Evolutionary conservation across 2,797 vertebrate genomes (phyloP), one percentile per base, ranked within the genome.

Genomic region (Chromis chromis): DNA sequence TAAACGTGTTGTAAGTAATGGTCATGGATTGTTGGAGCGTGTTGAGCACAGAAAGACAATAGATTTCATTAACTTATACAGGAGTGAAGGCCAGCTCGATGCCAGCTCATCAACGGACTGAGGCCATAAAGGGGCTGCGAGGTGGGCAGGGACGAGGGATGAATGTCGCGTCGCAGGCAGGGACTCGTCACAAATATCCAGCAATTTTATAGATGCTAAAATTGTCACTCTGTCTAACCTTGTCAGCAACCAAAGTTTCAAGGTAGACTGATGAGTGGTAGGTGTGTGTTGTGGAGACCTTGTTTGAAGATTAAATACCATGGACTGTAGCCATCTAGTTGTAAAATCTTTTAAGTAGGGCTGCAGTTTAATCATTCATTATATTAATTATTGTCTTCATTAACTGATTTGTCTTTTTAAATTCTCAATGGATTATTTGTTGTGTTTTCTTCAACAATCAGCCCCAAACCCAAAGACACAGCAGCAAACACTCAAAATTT

Each of bases 1-100:
- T 66, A 65, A 78, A 76, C 11, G 55, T 79, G 83, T 76, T 79
- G 81, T 75, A 69, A 88, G 83, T 88, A 86, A 92, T 90, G 78
- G 74, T 67, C 65, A 86, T 87, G 52, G 85, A 89, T 90, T 78
- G 76, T 66, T 25, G 50, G 49, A 67, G 57, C 17, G 10, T 74
- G 79, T 76, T 64, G 71, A 79, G 74, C 74, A 77, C 59, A 54
- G 72, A 81, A 74, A 85, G 65, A 71, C 81, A 81, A 89, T 83
- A 78, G 84, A 92, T 90, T 76, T 79, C 78, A 86, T 87, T 65
- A 81, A 68, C 55, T 74, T 67, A 27, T 21, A 27, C 58, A 39
- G 80, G 53, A 86, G 79, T 80, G 85, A 90, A 89, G 65, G 81
- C 80, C 78, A 52, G 65, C 54, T 63, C 24, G 46, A 77, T 42